phyloP scores from a whole-genome alignment of 2,888 invertebrate species.

The Cerastoderma edule region DNA sequence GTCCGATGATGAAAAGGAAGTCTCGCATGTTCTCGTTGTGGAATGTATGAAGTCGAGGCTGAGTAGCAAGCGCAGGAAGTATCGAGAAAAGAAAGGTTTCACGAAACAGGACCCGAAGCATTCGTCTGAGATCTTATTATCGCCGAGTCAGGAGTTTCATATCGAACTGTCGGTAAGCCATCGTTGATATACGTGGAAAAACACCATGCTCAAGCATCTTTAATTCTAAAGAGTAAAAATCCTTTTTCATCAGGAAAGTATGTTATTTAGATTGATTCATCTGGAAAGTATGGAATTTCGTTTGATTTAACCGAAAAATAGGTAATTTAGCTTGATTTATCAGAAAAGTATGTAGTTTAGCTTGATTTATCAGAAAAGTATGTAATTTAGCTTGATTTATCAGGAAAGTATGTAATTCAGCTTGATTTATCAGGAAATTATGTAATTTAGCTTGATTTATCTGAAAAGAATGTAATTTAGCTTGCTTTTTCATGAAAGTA shows the following conservation, averaged over 20 bases:
- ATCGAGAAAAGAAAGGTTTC: constrained; percentile 17
- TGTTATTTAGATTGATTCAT: too few relatives aligned
- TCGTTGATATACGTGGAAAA: background rate
- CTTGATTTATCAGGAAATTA: too few relatives aligned
- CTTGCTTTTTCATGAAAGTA: too few relatives aligned
- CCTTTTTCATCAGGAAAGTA: background rate
- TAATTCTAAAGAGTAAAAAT: background rate
- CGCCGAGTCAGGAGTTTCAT: constrained; percentile 18
- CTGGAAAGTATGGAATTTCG: too few relatives aligned
- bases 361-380: too few relatives aligned
- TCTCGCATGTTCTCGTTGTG: constrained; percentile 4
- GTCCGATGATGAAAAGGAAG: constrained; percentile 1
- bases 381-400: too few relatives aligned
- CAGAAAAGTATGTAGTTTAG: too few relatives aligned
- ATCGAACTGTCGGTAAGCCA: constrained; percentile 7
- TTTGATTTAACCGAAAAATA: too few relatives aligned
- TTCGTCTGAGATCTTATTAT: background rate
- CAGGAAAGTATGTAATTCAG: too few relatives aligned
- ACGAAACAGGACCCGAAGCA: constrained; percentile 22
- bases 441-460: too few relatives aligned
- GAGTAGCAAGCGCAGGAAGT: constrained; percentile 14
- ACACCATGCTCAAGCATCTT: background rate
- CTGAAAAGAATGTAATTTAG: too few relatives aligned
- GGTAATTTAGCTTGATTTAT: too few relatives aligned
- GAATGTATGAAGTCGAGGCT: constrained; percentile 19